These are phyloP conservation scores for Antennarius striatus DNA, from an alignment of 2,113 vertebrate genomes.

Conservation along the genomic window DNA sequence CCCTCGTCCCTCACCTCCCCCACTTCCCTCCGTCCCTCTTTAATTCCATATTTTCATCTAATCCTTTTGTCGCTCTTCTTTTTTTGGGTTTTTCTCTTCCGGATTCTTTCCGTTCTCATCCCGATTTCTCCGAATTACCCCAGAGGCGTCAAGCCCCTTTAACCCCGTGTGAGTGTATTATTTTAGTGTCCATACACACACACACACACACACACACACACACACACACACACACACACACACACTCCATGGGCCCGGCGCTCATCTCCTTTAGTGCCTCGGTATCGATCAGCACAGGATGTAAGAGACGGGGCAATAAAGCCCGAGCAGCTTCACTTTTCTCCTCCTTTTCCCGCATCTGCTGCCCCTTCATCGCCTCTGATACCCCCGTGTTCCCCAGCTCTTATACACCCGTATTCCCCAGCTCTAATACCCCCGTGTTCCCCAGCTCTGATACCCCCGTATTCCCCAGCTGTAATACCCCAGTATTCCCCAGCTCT, in stretches of 20 bases:
- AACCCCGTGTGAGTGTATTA: slow-evolving; percentile 25
- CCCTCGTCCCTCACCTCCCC: slow-evolving; percentile 25
- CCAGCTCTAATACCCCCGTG: slow-evolving; percentile 55
- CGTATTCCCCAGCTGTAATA: slow-evolving; percentile 57
- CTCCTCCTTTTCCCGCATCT: slow-evolving; percentile 48
- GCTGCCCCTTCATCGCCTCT: slow-evolving; percentile 46
- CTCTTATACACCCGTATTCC: slow-evolving; percentile 49
- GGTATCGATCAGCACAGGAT: slow-evolving; percentile 77
- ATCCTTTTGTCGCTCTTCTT: slow-evolving; percentile 7
- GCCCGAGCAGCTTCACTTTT: slow-evolving; percentile 57
- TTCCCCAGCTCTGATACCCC: slow-evolving; percentile 55
- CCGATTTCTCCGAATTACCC: neutral
- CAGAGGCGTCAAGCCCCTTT: neutral
- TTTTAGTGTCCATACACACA: slow-evolving; percentile 15
- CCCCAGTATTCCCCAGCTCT: slow-evolving; percentile 2
- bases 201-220: slow-evolving; percentile 6
- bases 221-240: slow-evolving; percentile 8
- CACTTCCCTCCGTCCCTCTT: neutral
- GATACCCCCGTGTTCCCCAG: slow-evolving; percentile 49
- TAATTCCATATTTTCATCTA: slow-evolving; percentile 13
- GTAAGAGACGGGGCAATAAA: slow-evolving; percentile 76
- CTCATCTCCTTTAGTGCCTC: slow-evolving; percentile 77
- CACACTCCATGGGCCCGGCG: slow-evolving; percentile 14
- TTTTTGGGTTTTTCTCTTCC: slow-evolving; percentile 7
- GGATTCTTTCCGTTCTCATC: neutral